phyloP scores from a whole-genome alignment of 2,113 vertebrate genomes.

The Etheostoma cragini region DNA sequence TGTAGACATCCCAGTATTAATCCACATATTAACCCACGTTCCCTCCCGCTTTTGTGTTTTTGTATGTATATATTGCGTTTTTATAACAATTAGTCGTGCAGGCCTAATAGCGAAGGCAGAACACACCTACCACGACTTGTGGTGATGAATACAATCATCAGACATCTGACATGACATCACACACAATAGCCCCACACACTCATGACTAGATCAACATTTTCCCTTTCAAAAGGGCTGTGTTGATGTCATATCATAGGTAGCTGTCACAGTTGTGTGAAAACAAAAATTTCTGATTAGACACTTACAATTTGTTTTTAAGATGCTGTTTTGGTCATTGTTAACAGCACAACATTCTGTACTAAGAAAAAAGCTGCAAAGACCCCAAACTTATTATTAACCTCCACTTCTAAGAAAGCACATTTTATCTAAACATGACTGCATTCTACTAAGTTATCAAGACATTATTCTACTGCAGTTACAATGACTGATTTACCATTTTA shows the following conservation, averaged over 20 bases:
- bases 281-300: constrained; percentile 9
- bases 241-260: constrained; percentile 21
- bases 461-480: not conserved
- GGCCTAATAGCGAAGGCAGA: constrained; percentile 22
- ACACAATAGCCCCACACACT: constrained; percentile 31
- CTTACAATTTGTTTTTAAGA: not conserved
- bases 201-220: constrained; percentile 23
- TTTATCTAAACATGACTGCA: constrained; percentile 16
- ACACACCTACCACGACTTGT: constrained; percentile 26
- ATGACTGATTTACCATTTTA: not conserved
- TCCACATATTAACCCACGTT: no score
- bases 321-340: not conserved
- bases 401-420: not conserved
- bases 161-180: constrained; percentile 27
- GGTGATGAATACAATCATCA: constrained; percentile 28
- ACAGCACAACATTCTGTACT: not conserved
- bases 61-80: no score
- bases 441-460: not conserved
- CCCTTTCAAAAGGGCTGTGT: not conserved
- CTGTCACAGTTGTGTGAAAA: constrained; percentile 39
- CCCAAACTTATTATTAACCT: not conserved
- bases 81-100: no score
- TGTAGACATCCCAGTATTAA: no score
- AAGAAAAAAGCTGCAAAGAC: not conserved
- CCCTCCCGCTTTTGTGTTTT: no score